Conservation (phyloP, 2,797 vertebrate genomes). For the Hydrophis major region DNA sequence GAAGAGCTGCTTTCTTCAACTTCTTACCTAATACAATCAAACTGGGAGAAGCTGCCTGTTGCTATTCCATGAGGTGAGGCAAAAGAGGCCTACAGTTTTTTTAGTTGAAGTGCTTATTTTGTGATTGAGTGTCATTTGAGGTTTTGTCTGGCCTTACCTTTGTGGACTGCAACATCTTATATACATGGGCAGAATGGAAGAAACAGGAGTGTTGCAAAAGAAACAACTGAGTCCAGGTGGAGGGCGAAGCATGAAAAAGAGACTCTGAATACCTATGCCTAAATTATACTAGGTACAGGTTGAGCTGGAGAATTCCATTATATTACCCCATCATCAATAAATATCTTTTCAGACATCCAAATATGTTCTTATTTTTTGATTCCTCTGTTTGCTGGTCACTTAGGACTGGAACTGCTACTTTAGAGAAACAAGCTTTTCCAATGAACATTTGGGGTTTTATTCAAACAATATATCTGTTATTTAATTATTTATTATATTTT, state of each 20-base stretch:
- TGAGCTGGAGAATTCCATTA: neutral
- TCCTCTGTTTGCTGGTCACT: neutral
- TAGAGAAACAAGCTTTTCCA: neutral
- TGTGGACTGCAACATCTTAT: neutral
- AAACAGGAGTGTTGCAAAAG: neutral
- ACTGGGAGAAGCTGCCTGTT: neutral
- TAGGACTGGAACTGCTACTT: neutral
- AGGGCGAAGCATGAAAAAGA: neutral
- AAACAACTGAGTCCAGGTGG: neutral
- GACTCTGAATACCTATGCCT: neutral
- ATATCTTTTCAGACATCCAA: neutral
- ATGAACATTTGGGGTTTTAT: neutral
- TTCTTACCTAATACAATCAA: neutral
- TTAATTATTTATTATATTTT: neutral
- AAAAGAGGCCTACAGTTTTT: neutral
- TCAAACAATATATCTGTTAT: neutral
- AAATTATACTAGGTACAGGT: neutral
- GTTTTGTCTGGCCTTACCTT: neutral
- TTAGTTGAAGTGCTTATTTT: neutral
- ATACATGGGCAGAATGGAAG: neutral
- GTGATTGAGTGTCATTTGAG: neutral
- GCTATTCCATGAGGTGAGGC: neutral
- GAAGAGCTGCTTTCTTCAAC: neutral
- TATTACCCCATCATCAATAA: neutral
- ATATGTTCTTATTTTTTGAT: neutral